phyloP scores from a whole-genome alignment of 2,113 vertebrate genomes.

The Bagarius yarrelli region DNA sequence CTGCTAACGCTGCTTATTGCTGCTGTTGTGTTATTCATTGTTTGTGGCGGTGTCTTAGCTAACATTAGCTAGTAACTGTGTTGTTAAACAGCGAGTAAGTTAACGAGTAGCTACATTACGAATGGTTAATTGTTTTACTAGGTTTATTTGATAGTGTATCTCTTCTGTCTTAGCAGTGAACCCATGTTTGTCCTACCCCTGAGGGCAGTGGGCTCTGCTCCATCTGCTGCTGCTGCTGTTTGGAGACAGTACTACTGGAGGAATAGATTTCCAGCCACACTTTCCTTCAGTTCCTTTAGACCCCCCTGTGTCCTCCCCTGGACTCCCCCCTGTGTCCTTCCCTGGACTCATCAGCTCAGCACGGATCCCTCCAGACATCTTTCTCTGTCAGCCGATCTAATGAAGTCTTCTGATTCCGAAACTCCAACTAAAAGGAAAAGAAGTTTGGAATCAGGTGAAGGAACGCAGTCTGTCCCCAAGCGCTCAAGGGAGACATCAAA shows the following conservation, averaged over 20 bases:
- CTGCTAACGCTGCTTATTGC: background rate
- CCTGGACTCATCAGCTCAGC: slow-evolving; percentile 52
- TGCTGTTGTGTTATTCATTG: background rate
- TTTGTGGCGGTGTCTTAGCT: background rate
- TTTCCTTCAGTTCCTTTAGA: slow-evolving; percentile 59
- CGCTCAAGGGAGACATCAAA: slow-evolving; percentile 3
- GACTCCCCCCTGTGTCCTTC: slow-evolving; percentile 40
- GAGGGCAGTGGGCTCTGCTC: slow-evolving; percentile 73
- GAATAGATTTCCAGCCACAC: slow-evolving; percentile 8
- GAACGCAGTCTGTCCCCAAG: background rate
- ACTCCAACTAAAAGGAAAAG: slow-evolving; percentile 79
- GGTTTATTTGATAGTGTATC: background rate
- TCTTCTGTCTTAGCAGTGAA: slow-evolving; percentile 63
- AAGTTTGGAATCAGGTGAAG: slow-evolving; percentile 32
- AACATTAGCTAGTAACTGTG: background rate
- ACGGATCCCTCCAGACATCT: slow-evolving; percentile 62
- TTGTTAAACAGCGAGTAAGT: background rate
- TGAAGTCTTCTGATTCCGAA: slow-evolving; percentile 72
- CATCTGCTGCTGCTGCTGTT: slow-evolving; percentile 54
- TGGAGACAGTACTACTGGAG: slow-evolving; percentile 70
- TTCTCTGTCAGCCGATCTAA: slow-evolving; percentile 66
- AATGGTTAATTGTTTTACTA: no score
- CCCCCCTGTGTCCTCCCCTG: slow-evolving; percentile 39
- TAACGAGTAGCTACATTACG: no score
- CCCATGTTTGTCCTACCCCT: slow-evolving; percentile 80